Percentiles rank a stretch among this genome's conserved stretches.
These are phyloP conservation scores for Eupithecia dodoneata DNA, from an alignment of 2,888 invertebrate genomes.

Conservation along the genomic window DNA sequence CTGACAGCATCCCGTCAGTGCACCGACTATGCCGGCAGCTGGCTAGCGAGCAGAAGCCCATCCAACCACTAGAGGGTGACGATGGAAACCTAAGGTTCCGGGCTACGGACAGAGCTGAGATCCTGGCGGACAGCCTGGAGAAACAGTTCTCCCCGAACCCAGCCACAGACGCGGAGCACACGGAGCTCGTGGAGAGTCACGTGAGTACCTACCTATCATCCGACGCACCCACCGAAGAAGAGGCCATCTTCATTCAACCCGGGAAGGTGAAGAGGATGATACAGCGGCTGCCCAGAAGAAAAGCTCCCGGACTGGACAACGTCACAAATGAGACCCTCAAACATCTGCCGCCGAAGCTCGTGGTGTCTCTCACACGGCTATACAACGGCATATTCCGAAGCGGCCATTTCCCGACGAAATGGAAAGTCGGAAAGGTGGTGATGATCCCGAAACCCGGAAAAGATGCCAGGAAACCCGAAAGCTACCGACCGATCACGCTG, in stretches of 20 bases:
- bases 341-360: slow-evolving; percentile 30
- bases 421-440: slow-evolving; percentile 34
- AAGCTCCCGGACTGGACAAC: slow-evolving; percentile 11
- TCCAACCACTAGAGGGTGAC: not conserved
- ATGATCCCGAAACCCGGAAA: slow-evolving; percentile 43
- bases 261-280: slow-evolving; percentile 2
- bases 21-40: not conserved
- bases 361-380: slow-evolving; percentile 32
- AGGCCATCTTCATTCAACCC: not conserved
- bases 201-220: not conserved
- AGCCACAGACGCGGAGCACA: not conserved
- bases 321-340: slow-evolving; percentile 33
- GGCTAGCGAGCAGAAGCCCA: not conserved
- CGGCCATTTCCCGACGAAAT: slow-evolving; percentile 38
- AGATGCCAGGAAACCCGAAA: slow-evolving; percentile 28
- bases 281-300: not conserved
- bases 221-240: not conserved
- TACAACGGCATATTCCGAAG: slow-evolving; percentile 42
- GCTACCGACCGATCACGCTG: slow-evolving; percentile 41
- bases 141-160: slow-evolving; percentile 15
- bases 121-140: slow-evolving; percentile 15
- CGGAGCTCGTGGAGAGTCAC: not conserved
- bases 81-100: slow-evolving; percentile 9
- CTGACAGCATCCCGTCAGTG: not conserved
- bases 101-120: slow-evolving; percentile 14